Evolutionary conservation across 2,797 vertebrate genomes (phyloP), one percentile per base, ranked within the genome.

Genomic region (Moxostoma hubbsi): DNA sequence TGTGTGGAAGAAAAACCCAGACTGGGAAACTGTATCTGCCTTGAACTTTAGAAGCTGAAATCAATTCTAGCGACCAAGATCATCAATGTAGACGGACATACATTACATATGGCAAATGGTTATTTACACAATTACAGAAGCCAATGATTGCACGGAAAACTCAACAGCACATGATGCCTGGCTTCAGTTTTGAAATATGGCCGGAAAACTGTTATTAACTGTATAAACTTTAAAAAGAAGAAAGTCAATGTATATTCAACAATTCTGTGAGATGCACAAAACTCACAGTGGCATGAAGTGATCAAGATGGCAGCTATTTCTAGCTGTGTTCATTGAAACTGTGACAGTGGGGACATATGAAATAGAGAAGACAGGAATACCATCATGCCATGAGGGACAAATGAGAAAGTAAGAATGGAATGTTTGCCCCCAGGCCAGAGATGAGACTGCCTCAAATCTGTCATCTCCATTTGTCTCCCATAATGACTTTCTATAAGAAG

Each of bases 141-240:
- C 54, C 68, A 36, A n/a, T n/a, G 63, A 54, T 45, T 51, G 47
- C 43, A 72, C 54, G 15, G 53, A 68, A 61, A 13, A 69, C 61
- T 71, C 4, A 13, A 49, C 45, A 69, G 70, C 47, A 66, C 54
- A 81, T 36, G 4, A 67, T 6, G 9, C 47, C 65, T 68, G 54
- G 70, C 8, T 63, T 5, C 12, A 50, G 47, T 49, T 62, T 24
- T 51, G 53, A 77, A 79, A 49, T 75, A 77, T 65, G 24, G 58
- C 83, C 74, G 73, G 75, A 81, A 67, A 74, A 75, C 53, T 55
- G 77, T 79, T 73, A 58, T 8, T 36, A 69, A 45, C 53, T 9
- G 59, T 9, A 70, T 70, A 79, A 64, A 1, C 59, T 47, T 62
- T 12, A 43, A 18, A 45, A 67, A 6, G 55, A 15, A 18, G 24